These are phyloP conservation scores for Euphydryas editha DNA, from an alignment of 2,888 invertebrate species.

Conservation along the genomic window DNA sequence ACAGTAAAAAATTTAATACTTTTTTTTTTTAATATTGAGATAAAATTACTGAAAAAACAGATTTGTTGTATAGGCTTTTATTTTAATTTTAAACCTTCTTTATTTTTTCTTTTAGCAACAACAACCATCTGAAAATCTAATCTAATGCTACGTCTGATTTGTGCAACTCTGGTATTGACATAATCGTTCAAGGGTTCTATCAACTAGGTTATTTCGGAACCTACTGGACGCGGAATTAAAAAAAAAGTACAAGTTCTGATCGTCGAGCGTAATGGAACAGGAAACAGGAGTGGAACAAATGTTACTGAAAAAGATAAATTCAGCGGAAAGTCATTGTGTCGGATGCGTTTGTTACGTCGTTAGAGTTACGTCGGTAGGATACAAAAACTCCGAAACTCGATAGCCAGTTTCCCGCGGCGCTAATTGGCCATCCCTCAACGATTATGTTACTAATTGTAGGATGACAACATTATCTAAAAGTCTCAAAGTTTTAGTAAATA, in stretches of 20 bases:
- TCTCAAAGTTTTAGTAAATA: too few species aligned
- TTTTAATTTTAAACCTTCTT: too few species aligned
- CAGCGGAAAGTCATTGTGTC: constrained; percentile 45
- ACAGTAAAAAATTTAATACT: too few species aligned
- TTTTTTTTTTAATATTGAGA: too few species aligned
- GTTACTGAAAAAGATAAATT: constrained; percentile 37
- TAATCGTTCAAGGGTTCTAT: not conserved
- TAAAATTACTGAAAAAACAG: too few species aligned
- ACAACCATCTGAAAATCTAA: too few species aligned
- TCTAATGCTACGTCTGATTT: too few species aligned
- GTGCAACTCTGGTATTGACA: too few species aligned
- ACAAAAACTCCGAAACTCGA: constrained; percentile 69
- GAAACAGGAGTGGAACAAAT: constrained; percentile 36
- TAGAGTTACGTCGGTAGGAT: constrained; percentile 42
- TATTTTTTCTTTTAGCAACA: too few species aligned
- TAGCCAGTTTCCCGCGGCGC: constrained; percentile 63
- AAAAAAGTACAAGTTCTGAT: not conserved
- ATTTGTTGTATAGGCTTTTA: too few species aligned
- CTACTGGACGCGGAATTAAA: not conserved
- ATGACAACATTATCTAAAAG: constrained; percentile 47
- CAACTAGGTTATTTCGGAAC: too few species aligned
- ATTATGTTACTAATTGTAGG: constrained; percentile 65
- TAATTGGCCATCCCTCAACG: constrained; percentile 70
- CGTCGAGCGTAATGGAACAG: constrained; percentile 5
- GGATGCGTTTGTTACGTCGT: constrained; percentile 40